Evolutionary conservation across 2,113 vertebrate species (phyloP).

Genomic region (Tupaia chinensis): DNA sequence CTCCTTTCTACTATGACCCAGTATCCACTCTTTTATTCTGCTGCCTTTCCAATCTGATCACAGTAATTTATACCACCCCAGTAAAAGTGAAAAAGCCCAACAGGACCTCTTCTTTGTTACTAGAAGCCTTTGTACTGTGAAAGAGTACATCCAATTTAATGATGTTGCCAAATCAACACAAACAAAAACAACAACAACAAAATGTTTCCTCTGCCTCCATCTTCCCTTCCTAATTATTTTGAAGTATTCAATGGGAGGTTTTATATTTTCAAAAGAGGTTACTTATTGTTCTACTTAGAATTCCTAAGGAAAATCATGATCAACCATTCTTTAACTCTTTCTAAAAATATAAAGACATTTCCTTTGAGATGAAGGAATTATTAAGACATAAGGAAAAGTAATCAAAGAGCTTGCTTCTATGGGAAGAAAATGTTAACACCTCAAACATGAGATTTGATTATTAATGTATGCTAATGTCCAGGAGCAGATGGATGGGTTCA

Average conservation of each 20-base stretch:
- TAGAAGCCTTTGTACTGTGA: background rate
- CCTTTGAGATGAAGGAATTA: background rate
- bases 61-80: background rate
- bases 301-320: background rate
- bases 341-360: slow-evolving; percentile 19
- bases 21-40: background rate
- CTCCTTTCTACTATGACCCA: background rate
- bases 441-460: background rate
- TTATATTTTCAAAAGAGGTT: background rate
- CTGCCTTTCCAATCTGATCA: background rate
- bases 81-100: background rate
- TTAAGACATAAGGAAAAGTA: background rate
- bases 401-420: background rate
- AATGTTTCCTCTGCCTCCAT: background rate
- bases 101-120: background rate
- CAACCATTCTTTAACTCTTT: slow-evolving; percentile 15
- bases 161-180: background rate
- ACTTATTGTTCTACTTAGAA: background rate
- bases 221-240: background rate
- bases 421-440: background rate
- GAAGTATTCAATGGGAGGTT: background rate
- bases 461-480: slow-evolving; percentile 15
- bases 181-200: background rate
- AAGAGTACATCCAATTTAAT: background rate
- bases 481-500: background rate